Conservation (phyloP, 1,140 invertebrate genomes). For the Drosophila ironensis region DNA sequence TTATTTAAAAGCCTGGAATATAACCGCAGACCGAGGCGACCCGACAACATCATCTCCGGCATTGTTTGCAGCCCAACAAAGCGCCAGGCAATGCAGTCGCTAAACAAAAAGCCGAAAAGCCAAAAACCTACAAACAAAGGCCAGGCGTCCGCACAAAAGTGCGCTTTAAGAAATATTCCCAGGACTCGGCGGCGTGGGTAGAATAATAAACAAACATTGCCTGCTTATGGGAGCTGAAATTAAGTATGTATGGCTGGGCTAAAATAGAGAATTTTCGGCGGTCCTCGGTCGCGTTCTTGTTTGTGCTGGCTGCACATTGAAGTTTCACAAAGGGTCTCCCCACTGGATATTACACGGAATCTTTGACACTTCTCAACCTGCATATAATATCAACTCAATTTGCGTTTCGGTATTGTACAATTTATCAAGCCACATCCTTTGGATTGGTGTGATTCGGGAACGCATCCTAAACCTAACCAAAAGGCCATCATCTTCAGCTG, state of each 20-base stretch:
- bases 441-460: too few species aligned
- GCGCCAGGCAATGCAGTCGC: slow-evolving; percentile 59
- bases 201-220: slow-evolving; percentile 33
- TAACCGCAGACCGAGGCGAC: slow-evolving; percentile 32
- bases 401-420: too few species aligned
- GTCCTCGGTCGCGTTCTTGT: too few species aligned
- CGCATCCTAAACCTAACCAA: not conserved
- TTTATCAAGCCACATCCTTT: too few species aligned
- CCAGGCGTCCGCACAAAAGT: slow-evolving; percentile 57
- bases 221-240: slow-evolving; percentile 38
- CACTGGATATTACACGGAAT: too few species aligned
- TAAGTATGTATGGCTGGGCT: slow-evolving; percentile 30
- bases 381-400: too few species aligned
- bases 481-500: not conserved
- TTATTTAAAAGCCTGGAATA: slow-evolving; percentile 62
- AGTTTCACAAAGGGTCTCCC: slow-evolving; percentile 21
- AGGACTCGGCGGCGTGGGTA: slow-evolving; percentile 9
- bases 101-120: slow-evolving; percentile 58
- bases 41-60: slow-evolving; percentile 34
- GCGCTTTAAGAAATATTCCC: slow-evolving; percentile 61
- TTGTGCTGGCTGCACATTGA: slow-evolving; percentile 21
- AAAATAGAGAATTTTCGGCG: slow-evolving; percentile 4
- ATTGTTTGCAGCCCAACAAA: slow-evolving; percentile 54
- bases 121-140: slow-evolving; percentile 40
- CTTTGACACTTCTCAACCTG: too few species aligned